A percentile compares a stretch with the other conserved stretches of the same genome.
Conservation (phyloP, 2,797 vertebrate genomes). For the Hippocampus kuda region DNA sequence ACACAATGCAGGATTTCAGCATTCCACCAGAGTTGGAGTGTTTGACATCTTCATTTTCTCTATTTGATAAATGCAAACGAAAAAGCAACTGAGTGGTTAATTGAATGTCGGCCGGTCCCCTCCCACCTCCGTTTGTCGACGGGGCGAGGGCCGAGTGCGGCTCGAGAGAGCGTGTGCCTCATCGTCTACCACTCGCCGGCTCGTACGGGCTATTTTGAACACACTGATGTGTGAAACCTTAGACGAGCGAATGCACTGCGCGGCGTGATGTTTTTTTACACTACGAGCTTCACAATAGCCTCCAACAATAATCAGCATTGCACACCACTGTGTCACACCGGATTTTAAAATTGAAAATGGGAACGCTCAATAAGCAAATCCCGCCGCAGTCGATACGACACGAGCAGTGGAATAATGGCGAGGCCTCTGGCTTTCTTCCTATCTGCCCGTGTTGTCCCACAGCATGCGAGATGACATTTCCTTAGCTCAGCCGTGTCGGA, state of each 20-base stretch:
- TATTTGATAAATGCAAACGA: background rate
- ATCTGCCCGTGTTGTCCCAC: conserved; percentile 6
- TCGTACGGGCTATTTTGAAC: conserved; percentile 50
- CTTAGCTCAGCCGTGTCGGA: background rate
- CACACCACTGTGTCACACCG: too few species aligned
- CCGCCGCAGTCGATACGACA: too few species aligned
- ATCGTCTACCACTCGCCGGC: conserved; percentile 54
- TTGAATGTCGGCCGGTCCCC: background rate
- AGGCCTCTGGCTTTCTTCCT: background rate
- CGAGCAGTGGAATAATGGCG: too few species aligned
- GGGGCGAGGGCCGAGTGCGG: background rate
- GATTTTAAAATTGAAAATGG: too few species aligned
- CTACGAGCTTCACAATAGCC: conserved; percentile 24
- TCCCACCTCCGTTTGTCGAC: background rate
- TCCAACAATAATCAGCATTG: too few species aligned
- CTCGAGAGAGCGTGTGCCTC: conserved; percentile 8
- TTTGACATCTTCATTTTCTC: too few species aligned
- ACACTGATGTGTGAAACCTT: conserved; percentile 57
- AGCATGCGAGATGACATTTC: conserved; percentile 37
- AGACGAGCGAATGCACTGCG: conserved; percentile 36
- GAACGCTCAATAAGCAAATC: too few species aligned
- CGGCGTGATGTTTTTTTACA: conserved; percentile 47
- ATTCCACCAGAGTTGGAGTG: too few species aligned
- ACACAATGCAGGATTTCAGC: too few species aligned
- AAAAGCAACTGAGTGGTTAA: background rate